Evolutionary conservation across 1,140 invertebrate species (phyloP).

Genomic region (Palaemon carinicauda): DNA sequence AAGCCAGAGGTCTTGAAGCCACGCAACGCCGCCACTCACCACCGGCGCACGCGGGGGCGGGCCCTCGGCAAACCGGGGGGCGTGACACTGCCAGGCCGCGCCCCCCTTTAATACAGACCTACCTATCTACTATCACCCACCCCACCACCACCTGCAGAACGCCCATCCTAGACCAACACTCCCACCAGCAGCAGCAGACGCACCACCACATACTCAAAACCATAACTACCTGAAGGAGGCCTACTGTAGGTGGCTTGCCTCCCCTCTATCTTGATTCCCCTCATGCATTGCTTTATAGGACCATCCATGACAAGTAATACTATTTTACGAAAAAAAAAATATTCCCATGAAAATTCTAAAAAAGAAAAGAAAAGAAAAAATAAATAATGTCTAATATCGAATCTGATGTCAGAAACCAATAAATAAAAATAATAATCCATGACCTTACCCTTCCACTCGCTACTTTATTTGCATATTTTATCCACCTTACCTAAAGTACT

Average conservation of each 20-base stretch:
- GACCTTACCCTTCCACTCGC: too few species aligned
- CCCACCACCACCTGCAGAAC: conserved; percentile 28
- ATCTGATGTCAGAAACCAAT: too few species aligned
- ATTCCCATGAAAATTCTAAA: too few species aligned
- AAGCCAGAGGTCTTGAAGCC: conserved; percentile 18
- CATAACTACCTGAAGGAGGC: background rate
- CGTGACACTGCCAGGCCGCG: conserved; percentile 23
- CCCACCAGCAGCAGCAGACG: conserved; percentile 6
- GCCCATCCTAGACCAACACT: conserved; percentile 24
- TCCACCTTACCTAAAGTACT: too few species aligned
- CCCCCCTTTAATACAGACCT: conserved; percentile 15
- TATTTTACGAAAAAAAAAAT: too few species aligned
- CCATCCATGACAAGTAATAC: too few species aligned
- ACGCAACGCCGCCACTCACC: conserved; percentile 42
- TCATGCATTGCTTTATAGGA: too few species aligned
- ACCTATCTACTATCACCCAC: conserved; percentile 9
- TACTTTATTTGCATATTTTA: too few species aligned
- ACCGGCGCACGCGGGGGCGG: conserved; percentile 50
- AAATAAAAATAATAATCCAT: too few species aligned
- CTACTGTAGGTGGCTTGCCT: background rate
- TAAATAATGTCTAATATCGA: too few species aligned
- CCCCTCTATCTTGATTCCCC: too few species aligned
- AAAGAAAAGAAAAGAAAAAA: too few species aligned
- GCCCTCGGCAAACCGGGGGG: conserved; percentile 34
- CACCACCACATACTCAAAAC: background rate